Evolutionary conservation across 2,113 vertebrate genomes (phyloP), one percentile per base, ranked within the genome.

Genomic region (Sigmodon hispidus): DNA sequence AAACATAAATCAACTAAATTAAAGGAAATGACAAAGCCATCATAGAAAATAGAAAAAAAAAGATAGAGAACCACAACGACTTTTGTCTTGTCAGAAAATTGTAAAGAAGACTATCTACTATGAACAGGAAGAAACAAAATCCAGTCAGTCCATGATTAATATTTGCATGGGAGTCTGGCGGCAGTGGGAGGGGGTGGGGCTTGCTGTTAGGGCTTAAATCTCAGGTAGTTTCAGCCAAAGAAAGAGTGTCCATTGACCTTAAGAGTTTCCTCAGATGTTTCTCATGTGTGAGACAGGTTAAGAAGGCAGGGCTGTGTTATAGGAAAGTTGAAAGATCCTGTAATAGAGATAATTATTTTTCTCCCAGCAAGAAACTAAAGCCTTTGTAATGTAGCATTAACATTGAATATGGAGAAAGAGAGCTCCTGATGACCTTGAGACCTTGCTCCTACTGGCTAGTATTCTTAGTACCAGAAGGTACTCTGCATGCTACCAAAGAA

Each of bases 111-210:
- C 79, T 77, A 87, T 72, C 29, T 17, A 29, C 40, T 21, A 22
- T 72, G 69, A 93, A 79, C 6, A 83, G 13, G 69, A 36, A 87
- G 36, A 70, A 93, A 93, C 34, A 87, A 90, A 90, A 57, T 36
- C 1, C 65, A 48, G 7, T 5, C 31, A 63, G 43, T 69, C 29
- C 26, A 48, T 57, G 55, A 69, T 24, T 70, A 77, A 36, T 29
- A 72, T 2, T 34, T 65, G 13, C n/a, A 0, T 77, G n/a, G 29
- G 1, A 7, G 76, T 21, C 22, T 85, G 52, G 29, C 40, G 8
- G 1, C 45, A 52, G 9, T 63, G 0, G 29, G 63, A 1, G 29
- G 63, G 31, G 11, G 3, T 15, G 65, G 29, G 19, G 1, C 6
- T 31, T 72, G 77, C 13, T 73, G 40, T 67, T 67, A 67, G 65